Evolutionary conservation across 2,888 invertebrate species (phyloP), one percentile per base, ranked within the genome.

Genomic region (Drosophila anomelani): DNA sequence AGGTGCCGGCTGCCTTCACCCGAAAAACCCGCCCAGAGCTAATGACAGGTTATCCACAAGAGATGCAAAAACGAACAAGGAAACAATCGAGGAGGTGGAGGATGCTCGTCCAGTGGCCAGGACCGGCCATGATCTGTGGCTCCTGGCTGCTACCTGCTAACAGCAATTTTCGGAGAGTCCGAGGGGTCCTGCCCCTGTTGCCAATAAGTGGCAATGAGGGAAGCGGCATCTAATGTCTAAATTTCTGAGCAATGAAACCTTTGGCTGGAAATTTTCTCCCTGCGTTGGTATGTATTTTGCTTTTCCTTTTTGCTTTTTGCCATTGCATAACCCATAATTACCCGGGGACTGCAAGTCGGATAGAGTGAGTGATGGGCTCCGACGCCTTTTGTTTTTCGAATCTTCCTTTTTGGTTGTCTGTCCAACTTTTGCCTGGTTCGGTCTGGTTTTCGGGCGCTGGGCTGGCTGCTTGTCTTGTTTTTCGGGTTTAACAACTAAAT

Each of bases 401-500:
- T 39, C 41, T 59, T 47, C 39, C 59, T 32, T 73, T 59, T 29
- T 72, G 29, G 51, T 51, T 59, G 55, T 69, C 71, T 72, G n/a
- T 41, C 17, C 47, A 57, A 59, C 43, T 74, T 62, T 53, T 56
- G 60, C 63, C 69, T 75, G 56, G 43, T 54, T 71, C 43, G 71
- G 71, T 55, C 62, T 49, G 63, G 44, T 57, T 57, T 63, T 55
- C 12, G 57, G 44, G 51, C 56, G 51, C 53, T 44, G 58, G 66
- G 69, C 61, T 54, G 71, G 62, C 64, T 74, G 78, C 62, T 70
- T 74, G 83, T 85, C 84, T 84, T 76, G 84, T 84, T 87, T 87
- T 86, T 86, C 88, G 85, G 81, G 89, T 87, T 88, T 88, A 87
- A 87, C 87, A 87, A 85, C 89, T 85, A 88, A 81, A 88, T 87